Conservation (phyloP, 2,797 vertebrate species). For the Phrynocephalus vlangalii region DNA sequence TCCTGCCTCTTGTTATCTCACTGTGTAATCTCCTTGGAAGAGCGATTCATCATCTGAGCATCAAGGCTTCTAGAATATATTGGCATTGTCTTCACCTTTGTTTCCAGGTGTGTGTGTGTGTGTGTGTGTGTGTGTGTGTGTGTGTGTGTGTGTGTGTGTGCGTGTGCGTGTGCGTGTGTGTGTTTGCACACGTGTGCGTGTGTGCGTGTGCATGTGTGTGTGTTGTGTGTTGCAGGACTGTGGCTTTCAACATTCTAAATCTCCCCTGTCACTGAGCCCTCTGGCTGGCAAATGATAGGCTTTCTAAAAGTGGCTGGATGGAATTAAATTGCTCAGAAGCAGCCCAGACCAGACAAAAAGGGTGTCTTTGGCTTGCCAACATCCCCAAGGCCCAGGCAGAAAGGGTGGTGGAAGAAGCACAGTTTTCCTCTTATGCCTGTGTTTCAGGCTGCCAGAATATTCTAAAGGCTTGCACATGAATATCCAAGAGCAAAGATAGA, state of each 20-base stretch:
- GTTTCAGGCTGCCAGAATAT: constrained; percentile 42
- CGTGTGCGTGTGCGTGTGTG: background rate
- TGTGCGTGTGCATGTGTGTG: background rate
- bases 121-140: background rate
- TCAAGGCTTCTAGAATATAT: background rate
- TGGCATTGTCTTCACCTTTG: background rate
- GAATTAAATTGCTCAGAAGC: background rate
- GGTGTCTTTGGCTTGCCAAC: background rate
- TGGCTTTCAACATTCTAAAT: background rate
- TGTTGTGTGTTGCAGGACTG: background rate
- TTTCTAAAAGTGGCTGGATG: background rate
- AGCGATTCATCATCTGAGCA: background rate
- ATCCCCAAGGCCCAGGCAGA: constrained; percentile 8
- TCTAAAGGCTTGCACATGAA: constrained; percentile 43
- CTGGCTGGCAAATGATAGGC: background rate
- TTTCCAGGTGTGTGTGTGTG: background rate
- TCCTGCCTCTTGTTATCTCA: background rate
- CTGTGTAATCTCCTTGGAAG: background rate
- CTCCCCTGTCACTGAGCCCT: background rate
- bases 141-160: too few species aligned
- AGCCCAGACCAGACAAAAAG: background rate
- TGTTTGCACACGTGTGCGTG: background rate
- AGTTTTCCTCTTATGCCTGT: background rate
- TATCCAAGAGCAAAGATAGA: constrained; percentile 48
- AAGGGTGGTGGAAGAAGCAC: constrained; percentile 12